Percentiles rank a stretch among this genome's conserved stretches.
Evolutionary conservation across 2,797 vertebrate genomes (phyloP).

Genomic region (Coendou prehensilis): DNA sequence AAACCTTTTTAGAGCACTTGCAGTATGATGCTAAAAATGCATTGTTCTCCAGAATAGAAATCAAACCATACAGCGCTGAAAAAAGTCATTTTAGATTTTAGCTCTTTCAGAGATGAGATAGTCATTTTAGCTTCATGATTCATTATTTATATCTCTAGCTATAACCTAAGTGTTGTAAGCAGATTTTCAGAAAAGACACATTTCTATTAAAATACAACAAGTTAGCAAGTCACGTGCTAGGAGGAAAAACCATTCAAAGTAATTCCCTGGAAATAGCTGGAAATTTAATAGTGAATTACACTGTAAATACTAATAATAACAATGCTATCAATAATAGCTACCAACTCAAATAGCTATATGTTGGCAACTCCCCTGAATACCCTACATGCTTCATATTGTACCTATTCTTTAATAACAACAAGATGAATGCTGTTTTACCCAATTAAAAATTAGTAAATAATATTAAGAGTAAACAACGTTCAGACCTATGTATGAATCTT

Average conservation of each 20-base stretch:
- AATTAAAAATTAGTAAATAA: neutral
- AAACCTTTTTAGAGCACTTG: neutral
- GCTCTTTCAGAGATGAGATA: neutral
- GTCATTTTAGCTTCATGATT: conserved; percentile 3
- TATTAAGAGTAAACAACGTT: neutral
- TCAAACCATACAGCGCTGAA: neutral
- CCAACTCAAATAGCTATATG: neutral
- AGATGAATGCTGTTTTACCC: neutral
- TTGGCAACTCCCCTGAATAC: accelerated
- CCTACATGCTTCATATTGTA: neutral
- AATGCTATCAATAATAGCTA: neutral
- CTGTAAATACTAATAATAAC: neutral
- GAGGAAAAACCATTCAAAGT: conserved; percentile 25
- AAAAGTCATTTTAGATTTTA: neutral
- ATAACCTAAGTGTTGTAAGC: neutral
- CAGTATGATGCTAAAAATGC: neutral
- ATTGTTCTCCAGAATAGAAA: neutral
- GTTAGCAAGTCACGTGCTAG: neutral
- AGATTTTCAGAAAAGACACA: neutral
- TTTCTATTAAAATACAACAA: conserved; percentile 49
- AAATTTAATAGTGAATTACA: conserved; percentile 8
- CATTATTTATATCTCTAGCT: conserved; percentile 28
- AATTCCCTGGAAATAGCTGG: conserved; percentile 14
- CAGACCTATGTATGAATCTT: neutral
- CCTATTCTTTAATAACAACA: neutral